Evolutionary conservation across 2,888 invertebrate species (phyloP).

Genomic region (Torymus aiolomorphi): DNA sequence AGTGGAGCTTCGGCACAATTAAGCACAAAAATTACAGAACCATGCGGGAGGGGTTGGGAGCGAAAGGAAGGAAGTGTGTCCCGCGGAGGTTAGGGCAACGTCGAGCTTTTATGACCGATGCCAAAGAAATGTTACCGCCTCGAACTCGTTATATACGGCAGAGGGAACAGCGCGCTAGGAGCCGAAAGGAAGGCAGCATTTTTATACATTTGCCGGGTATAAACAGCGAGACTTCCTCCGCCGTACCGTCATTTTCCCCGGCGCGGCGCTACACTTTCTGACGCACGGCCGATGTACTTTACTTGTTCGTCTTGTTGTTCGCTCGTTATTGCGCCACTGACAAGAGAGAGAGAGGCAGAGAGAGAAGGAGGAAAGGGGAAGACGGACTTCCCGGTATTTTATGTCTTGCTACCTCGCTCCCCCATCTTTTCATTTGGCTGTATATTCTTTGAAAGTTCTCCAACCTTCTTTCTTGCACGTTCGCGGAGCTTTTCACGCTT

Average conservation of each 20-base stretch:
- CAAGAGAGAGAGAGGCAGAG: background rate
- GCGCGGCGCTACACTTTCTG: slow-evolving; percentile 1
- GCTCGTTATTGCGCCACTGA: slow-evolving; percentile 1
- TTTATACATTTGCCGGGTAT: slow-evolving; percentile 17
- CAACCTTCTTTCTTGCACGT: background rate
- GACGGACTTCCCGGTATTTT: background rate
- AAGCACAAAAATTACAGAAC: background rate
- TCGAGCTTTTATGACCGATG: slow-evolving; percentile 8
- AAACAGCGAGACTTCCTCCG: background rate
- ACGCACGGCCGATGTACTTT: slow-evolving; percentile 7
- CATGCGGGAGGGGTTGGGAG: background rate
- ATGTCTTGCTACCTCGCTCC: background rate
- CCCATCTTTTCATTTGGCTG: background rate
- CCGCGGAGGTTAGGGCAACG: too few species aligned
- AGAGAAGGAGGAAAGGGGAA: background rate
- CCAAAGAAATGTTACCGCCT: slow-evolving; percentile 7
- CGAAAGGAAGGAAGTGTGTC: too few species aligned
- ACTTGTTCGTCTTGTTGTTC: slow-evolving; percentile 9
- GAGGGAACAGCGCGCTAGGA: background rate
- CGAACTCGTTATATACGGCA: background rate
- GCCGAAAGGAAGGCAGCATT: background rate
- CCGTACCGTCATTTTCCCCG: background rate
- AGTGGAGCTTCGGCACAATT: too few species aligned
- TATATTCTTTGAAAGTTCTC: background rate
- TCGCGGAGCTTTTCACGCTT: background rate